Evolutionary conservation across 2,797 vertebrate species (phyloP).

Genomic region (Kryptolebias ocellatus): DNA sequence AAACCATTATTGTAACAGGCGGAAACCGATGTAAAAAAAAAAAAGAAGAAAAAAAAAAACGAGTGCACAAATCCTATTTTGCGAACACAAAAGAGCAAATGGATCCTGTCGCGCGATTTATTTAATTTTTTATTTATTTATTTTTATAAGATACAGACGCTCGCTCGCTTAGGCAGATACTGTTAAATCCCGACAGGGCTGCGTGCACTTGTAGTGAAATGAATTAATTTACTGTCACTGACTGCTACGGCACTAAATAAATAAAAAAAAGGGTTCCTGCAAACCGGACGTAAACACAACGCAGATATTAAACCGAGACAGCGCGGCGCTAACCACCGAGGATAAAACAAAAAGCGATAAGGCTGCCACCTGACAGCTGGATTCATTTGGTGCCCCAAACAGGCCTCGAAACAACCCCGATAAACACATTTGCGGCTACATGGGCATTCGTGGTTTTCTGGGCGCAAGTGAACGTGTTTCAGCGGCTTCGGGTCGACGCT

Average conservation of each 20-base stretch:
- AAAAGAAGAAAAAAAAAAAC: background rate
- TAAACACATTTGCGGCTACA: background rate
- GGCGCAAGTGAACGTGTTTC: background rate
- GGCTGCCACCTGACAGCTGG: slow-evolving; percentile 59
- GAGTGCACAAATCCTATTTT: slow-evolving; percentile 18
- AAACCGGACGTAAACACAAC: slow-evolving; percentile 45
- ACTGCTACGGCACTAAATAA: slow-evolving; percentile 2
- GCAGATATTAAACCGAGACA: slow-evolving; percentile 9
- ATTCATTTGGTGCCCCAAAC: slow-evolving; percentile 17
- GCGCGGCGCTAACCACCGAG: slow-evolving; percentile 26
- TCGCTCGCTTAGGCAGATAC: slow-evolving; percentile 11
- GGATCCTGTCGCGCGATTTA: slow-evolving; percentile 4
- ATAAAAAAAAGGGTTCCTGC: slow-evolving; percentile 1
- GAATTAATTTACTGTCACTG: too few species aligned
- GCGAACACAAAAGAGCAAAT: slow-evolving; percentile 50
- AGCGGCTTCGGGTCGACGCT: slow-evolving; percentile 5
- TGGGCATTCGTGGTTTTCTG: background rate
- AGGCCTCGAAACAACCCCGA: slow-evolving; percentile 2
- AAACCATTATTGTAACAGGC: background rate
- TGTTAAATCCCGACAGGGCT: slow-evolving; percentile 4
- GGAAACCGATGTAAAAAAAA: too few species aligned
- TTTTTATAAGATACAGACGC: slow-evolving; percentile 6
- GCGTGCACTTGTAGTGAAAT: slow-evolving; percentile 2
- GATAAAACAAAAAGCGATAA: slow-evolving; percentile 15
- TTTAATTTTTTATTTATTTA: too few species aligned